Conservation (phyloP, 2,797 vertebrate genomes). For the Lacerta viridis region DNA sequence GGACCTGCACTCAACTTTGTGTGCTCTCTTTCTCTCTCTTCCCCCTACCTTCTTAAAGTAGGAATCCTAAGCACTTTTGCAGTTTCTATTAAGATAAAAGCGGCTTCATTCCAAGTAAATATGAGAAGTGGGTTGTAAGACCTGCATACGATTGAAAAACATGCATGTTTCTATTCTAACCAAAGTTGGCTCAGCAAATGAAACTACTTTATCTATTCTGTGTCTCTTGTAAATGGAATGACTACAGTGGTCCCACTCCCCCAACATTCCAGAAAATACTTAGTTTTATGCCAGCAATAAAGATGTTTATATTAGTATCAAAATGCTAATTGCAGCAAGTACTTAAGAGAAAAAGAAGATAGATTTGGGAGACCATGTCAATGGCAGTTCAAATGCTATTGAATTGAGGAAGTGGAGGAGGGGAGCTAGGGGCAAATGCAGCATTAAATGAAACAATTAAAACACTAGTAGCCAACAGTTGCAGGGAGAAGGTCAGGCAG, state of each 20-base stretch:
- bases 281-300: neutral
- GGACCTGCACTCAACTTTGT: too few relatives aligned
- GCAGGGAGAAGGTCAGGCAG: too few relatives aligned
- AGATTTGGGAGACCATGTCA: conserved; percentile 3
- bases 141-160: neutral
- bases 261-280: neutral
- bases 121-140: neutral
- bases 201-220: neutral
- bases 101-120: neutral
- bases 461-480: too few relatives aligned
- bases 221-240: neutral
- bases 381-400: neutral
- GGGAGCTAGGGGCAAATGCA: neutral
- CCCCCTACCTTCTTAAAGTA: neutral
- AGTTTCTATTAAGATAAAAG: neutral
- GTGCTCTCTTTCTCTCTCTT: neutral
- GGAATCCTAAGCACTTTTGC: neutral
- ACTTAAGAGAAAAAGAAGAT: neutral
- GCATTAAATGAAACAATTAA: conserved; percentile 1
- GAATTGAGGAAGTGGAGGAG: neutral
- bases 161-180: neutral
- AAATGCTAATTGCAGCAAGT: conserved; percentile 7
- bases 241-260: neutral
- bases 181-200: neutral
- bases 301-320: conserved; percentile 7